Base-by-base conservation (phyloP, 2,797 vertebrate genomes). In the Mus spretus region DNA sequence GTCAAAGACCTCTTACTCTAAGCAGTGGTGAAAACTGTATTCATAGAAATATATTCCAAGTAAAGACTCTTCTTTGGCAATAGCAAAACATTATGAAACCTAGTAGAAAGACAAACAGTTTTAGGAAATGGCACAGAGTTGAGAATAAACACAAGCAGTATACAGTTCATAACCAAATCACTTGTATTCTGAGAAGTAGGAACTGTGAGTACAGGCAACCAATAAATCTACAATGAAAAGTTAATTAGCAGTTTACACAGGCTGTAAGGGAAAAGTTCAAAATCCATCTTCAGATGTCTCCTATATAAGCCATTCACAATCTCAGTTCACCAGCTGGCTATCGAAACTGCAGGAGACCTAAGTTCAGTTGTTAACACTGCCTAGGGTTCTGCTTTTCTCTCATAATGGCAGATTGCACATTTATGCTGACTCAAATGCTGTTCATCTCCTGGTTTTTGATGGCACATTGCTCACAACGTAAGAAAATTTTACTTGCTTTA, bases 191-290 rank as follows among this genome's bases (percentile, higher is more conserved):
- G 92, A 20, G 85, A 63, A 80, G 78, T 31, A 40, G n/a, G 37
- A 80, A 92, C 59, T 94, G 1, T 19, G 67, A 77, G 44, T 90
- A 78, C 72, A 34, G 20, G 8, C 37, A 96, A 92, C 19, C 14
- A 90, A 67, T 19, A 89, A 89, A 11, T 80, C 1, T 44, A 82
- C 57, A 59, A 4, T 74, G 50, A 91, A 14, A 96, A 91, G 97
- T 98, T 98, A 98, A 98, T 97, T 95, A 98, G 85, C 98, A 98
- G 98, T 97, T 97, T 87, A 93, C 31, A 79, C 53, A 89, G 89
- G 86, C 91, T 95, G 59, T 95, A 97, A 98, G 50, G 61, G 90
- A 37, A 88, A 93, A 94, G 97, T 96, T 97, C 96, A 98, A 98
- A 98, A 97, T 97, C 96, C 96, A 90, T 1, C 28, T 53, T 92